Conservation (phyloP, 2,797 vertebrate species). For the Malacoraja senta region DNA sequence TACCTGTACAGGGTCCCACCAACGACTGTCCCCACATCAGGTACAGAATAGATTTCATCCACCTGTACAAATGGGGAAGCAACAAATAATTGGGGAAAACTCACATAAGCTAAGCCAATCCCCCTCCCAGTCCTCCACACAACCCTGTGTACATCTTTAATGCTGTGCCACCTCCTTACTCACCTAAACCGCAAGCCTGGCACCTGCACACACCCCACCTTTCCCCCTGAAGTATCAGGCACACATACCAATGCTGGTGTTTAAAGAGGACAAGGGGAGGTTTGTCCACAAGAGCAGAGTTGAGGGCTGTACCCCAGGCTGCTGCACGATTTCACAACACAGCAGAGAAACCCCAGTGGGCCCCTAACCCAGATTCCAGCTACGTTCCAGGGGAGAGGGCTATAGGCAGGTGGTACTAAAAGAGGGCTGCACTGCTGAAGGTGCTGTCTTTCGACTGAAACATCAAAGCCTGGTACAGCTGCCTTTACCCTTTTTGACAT, state of each 20-base stretch:
- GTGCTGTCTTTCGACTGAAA: not conserved
- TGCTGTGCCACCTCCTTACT: not conserved
- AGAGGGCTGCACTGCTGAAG: not conserved
- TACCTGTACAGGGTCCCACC: constrained; percentile 95
- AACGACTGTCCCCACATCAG: constrained; percentile 95
- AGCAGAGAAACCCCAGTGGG: too few species aligned
- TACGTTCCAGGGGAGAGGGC: too few species aligned
- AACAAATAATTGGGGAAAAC: not conserved
- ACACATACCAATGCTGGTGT: not conserved
- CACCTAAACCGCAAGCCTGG: not conserved
- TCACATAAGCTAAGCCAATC: too few species aligned
- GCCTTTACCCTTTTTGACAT: too few species aligned
- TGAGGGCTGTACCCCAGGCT: too few species aligned
- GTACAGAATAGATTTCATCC: constrained; percentile 97
- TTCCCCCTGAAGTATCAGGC: too few species aligned
- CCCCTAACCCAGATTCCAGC: too few species aligned
- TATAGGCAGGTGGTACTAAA: not conserved
- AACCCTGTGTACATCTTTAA: too few species aligned
- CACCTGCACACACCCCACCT: not conserved
- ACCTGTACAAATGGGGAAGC: constrained; percentile 61
- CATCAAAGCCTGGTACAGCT: too few species aligned
- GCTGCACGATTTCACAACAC: too few species aligned
- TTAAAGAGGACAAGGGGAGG: not conserved
- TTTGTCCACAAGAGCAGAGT: too few species aligned
- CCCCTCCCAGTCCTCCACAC: too few species aligned